Percentiles rank a stretch among this genome's conserved stretches.
Conservation (phyloP, 2,797 vertebrate species). For the Ctenopoma kingsleyae region DNA sequence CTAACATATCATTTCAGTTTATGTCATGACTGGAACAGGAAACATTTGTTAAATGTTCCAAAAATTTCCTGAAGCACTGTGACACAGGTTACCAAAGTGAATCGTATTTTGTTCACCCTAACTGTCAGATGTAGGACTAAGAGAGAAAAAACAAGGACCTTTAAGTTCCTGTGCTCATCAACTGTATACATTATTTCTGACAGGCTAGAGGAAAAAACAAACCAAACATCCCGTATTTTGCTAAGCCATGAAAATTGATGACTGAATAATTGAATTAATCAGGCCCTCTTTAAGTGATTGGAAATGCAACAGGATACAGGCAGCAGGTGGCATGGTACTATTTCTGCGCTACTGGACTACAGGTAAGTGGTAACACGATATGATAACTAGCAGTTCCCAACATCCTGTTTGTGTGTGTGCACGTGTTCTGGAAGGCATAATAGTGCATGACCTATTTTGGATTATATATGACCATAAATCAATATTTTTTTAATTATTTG, state of each 20-base stretch:
- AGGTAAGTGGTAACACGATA: conserved; percentile 86
- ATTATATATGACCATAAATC: conserved; percentile 24
- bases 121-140: conserved; percentile 4
- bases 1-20: neutral
- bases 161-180: conserved; percentile 36
- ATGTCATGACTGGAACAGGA: neutral
- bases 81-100: neutral
- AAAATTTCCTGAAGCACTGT: neutral
- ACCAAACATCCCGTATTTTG: conserved; percentile 57
- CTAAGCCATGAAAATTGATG: conserved; percentile 81
- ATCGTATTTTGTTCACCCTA: neutral
- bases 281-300: conserved; percentile 85
- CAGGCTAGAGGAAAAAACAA: conserved; percentile 50
- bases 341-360: conserved; percentile 78
- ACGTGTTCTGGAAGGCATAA: conserved; percentile 9
- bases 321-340: conserved; percentile 84
- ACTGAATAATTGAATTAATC: conserved; percentile 87
- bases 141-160: conserved; percentile 23
- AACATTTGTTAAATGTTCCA: conserved; percentile 4
- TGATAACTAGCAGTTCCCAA: conserved; percentile 81
- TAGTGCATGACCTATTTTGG: conserved; percentile 39
- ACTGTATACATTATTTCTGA: conserved; percentile 42
- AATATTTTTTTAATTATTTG: conserved; percentile 36
- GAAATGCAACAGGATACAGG: conserved; percentile 86
- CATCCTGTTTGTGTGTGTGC: conserved; percentile 66